Evolutionary conservation across 2,797 vertebrate species (phyloP), one percentile per base, ranked within the genome.

Genomic region (Carduelis carduelis): DNA sequence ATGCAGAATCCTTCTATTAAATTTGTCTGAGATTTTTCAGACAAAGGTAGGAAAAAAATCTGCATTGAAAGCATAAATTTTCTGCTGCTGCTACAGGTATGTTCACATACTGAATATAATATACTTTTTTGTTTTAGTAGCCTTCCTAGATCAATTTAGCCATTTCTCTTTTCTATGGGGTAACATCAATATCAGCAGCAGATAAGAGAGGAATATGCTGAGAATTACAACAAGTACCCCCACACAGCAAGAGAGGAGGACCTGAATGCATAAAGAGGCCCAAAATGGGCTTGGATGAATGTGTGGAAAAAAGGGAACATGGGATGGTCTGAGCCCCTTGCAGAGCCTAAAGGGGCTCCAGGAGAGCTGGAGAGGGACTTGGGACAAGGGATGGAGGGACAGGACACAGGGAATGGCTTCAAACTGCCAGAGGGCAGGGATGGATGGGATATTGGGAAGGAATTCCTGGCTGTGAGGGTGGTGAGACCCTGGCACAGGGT

Each of bases 381-480:
- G 35, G 63, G 28, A 56, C 14, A n/a, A 34, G 23, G 43, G 0
- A 7, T 30, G 9, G 49, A 56, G n/a, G 11, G 14, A 50, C 37
- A 83, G 49, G 43, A 63, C 56, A 44, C 27, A 55, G 43, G 56
- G 56, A 83, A 57, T 76, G 64, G 71, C 11, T 50, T 12, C 49
- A 8, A 27, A 55, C 2, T 56, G 70, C 9, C 16, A 55, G 1
- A 61, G 11, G 27, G 5, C 4, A 46, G 69, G 26, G 14, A 0
- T 7, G 0, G 41, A 4, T 37, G 63, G 56, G 23, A 82, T 12
- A 1, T 1, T 49, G 32, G 32, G 49, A n/a, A 56, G 35, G 11
- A n/a, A 61, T 55, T 75, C 0, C 0, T 75, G 0, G 0, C 27
- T 63, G 19, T 0, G 19, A 69, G 13, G 27, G 27, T 28, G 55